phyloP scores from a whole-genome alignment of 2,113 vertebrate species.

The Saimiri boliviensis region DNA sequence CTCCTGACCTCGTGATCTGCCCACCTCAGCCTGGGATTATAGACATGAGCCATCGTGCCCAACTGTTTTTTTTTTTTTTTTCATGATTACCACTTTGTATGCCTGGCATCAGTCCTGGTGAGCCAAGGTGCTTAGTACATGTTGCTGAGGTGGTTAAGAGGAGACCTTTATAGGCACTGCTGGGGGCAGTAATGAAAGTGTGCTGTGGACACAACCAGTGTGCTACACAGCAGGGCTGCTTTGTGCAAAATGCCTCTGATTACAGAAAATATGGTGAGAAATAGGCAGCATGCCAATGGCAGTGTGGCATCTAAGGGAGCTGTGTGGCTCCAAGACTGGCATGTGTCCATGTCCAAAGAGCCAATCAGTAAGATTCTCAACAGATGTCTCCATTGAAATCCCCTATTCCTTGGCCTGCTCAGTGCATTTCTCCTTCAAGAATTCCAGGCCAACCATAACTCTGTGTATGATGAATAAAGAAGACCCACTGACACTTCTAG shows the following conservation, averaged over 20 bases:
- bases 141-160: neutral
- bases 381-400: neutral
- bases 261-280: neutral
- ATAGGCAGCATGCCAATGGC: neutral
- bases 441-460: neutral
- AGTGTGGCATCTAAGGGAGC: neutral
- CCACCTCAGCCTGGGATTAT: no score
- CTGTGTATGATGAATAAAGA: neutral
- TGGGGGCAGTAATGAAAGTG: neutral
- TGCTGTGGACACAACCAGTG: neutral
- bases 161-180: neutral
- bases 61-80: no score
- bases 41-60: no score
- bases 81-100: neutral
- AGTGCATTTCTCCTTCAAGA: neutral
- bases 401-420: neutral
- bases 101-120: neutral
- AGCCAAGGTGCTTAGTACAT: rapidly evolving
- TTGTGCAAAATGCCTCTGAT: neutral
- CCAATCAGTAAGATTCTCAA: neutral
- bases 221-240: no score
- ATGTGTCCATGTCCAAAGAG: neutral
- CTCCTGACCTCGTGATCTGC: no score
- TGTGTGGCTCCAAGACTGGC: neutral
- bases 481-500: neutral